Conservation (phyloP, 2,113 vertebrate genomes). For the Melanotaenia duboulayi region DNA sequence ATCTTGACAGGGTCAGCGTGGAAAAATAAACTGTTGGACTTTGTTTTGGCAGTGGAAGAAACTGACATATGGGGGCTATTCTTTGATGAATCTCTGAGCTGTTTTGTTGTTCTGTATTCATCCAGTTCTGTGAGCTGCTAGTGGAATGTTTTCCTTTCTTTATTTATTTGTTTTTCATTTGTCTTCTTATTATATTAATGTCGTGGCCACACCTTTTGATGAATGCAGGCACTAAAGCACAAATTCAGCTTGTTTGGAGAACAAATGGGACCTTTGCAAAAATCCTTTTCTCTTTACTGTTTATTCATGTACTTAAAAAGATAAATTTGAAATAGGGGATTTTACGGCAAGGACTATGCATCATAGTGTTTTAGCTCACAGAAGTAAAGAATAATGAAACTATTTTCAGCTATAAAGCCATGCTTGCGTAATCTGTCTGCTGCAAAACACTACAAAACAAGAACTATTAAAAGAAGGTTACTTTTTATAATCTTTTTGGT, state of each 20-base stretch:
- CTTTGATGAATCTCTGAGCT: slow-evolving; percentile 57
- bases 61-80: slow-evolving; percentile 58
- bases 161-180: slow-evolving; percentile 57
- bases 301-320: slow-evolving; percentile 86
- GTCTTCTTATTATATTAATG: slow-evolving; percentile 74
- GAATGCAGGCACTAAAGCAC: slow-evolving; percentile 79
- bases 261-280: slow-evolving; percentile 83
- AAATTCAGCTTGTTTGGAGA: slow-evolving; percentile 80
- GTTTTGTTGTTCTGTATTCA: slow-evolving; percentile 71
- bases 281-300: slow-evolving; percentile 79
- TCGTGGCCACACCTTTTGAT: slow-evolving; percentile 75
- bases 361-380: slow-evolving; percentile 78
- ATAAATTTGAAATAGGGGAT: slow-evolving; percentile 80
- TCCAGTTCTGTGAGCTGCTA: slow-evolving; percentile 44
- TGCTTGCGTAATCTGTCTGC: slow-evolving; percentile 81
- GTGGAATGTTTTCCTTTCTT: slow-evolving; percentile 38
- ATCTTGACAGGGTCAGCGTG: slow-evolving; percentile 67
- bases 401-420: slow-evolving; percentile 81
- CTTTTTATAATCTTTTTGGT: slow-evolving; percentile 79
- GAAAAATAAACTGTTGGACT: slow-evolving; percentile 66
- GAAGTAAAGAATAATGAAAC: slow-evolving; percentile 83
- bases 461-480: slow-evolving; percentile 82
- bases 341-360: slow-evolving; percentile 67
- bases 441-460: slow-evolving; percentile 81
- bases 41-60: slow-evolving; percentile 42